Percentiles rank a stretch among this genome's conserved stretches.
phyloP scores from a whole-genome alignment of 2,113 vertebrate genomes.

The Catharus fuscescens region DNA sequence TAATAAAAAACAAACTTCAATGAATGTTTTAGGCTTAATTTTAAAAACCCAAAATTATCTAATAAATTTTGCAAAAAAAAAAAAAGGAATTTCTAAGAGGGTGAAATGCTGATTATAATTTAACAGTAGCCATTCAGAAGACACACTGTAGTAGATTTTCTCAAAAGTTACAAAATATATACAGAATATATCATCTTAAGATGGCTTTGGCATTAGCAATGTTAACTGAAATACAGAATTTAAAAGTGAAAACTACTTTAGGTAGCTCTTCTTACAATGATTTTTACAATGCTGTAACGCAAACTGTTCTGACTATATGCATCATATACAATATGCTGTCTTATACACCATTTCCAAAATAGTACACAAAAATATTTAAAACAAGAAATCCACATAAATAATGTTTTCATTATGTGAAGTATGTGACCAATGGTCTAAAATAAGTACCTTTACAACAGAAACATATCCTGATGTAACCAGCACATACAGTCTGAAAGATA shows the following conservation, averaged over 20 bases:
- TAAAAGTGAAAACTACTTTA: slow-evolving; percentile 56
- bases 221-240: slow-evolving; percentile 65
- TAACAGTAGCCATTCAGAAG: slow-evolving; percentile 76
- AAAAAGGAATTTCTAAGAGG: slow-evolving; percentile 33
- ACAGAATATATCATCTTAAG: slow-evolving; percentile 79
- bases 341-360: slow-evolving; percentile 73
- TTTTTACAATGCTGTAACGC: slow-evolving; percentile 69
- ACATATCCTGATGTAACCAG: slow-evolving; percentile 90
- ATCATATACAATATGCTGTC: slow-evolving; percentile 77
- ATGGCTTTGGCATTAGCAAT: slow-evolving; percentile 69
- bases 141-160: slow-evolving; percentile 67
- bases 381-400: slow-evolving; percentile 91
- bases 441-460: slow-evolving; percentile 82
- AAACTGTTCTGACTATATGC: slow-evolving; percentile 68
- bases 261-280: slow-evolving; percentile 67
- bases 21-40: slow-evolving; percentile 32
- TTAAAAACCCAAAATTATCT: not conserved
- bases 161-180: slow-evolving; percentile 87
- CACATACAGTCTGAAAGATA: slow-evolving; percentile 85
- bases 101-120: slow-evolving; percentile 72
- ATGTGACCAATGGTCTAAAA: slow-evolving; percentile 79
- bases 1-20: not conserved
- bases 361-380: slow-evolving; percentile 74
- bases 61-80: not conserved
- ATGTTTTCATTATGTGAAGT: slow-evolving; percentile 74